Evolutionary conservation across 2,797 vertebrate genomes (phyloP), one percentile per base, ranked within the genome.

Genomic region (Falco columbarius): DNA sequence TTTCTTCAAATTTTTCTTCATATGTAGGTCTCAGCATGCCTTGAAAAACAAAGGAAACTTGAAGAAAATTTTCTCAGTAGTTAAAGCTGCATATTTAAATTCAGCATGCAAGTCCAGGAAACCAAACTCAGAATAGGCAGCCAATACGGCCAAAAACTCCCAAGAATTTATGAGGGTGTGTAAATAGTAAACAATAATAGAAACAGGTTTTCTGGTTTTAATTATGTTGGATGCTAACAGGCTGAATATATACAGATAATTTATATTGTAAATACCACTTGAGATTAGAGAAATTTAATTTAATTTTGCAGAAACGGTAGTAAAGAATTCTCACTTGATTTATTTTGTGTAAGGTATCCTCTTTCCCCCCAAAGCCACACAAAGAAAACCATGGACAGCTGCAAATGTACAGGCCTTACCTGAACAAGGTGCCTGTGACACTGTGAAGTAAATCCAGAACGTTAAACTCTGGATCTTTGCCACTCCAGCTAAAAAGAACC

Each of bases 251-350:
- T 29, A 74, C 9, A 87, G 34, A 80, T 55, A 86, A 93, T 81
- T 95, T 83, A 81, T 68, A 42, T 29, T 51, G 38, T 42, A 89
- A 95, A 77, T 83, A 87, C 16, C 61, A 21, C 52, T 92, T 74
- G 56, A 91, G 89, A 93, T 74, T 67, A 74, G 51, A 75, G 29
- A 81, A 85, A 89, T 80, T 72, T 32, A 85, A 93, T 92, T 91
- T 89, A 76, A 67, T 89, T 96, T 94, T 82, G 18, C 10, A 71
- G 56, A 91, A 94, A 52, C 7, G 32, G 30, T 47, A 75, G 66
- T 47, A 85, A 92, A 75, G 81, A 52, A 89, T 55, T 72, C 46
- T 86, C 42, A 11, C 15, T 54, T 82, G 55, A 89, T 76, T 82
- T 87, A 70, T 36, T 65, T n/a, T 36, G 32, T 19, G 16, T 16